Conservation (phyloP, 2,113 vertebrate species). For the Enhydra lutris region DNA sequence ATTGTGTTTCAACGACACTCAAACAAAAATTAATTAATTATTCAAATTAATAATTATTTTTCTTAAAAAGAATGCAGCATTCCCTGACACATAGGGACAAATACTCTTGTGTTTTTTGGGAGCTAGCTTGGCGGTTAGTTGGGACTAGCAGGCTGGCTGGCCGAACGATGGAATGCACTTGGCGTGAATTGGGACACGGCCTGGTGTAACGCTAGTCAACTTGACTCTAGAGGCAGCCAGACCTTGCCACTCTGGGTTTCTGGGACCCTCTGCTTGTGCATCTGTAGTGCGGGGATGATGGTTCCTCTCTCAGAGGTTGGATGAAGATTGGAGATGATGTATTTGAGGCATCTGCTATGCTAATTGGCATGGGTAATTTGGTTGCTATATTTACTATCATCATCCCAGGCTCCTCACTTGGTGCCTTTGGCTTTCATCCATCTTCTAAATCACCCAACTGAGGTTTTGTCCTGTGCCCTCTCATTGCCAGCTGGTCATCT, state of each 20-base stretch:
- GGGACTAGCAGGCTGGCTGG: not conserved
- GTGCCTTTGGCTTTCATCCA: not conserved
- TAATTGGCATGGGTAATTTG: not conserved
- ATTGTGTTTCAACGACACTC: not conserved
- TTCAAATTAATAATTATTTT: not conserved
- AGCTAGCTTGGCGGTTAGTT: not conserved
- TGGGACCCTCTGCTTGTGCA: not conserved
- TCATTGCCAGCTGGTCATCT: not conserved
- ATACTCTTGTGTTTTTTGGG: not conserved
- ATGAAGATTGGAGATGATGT: not conserved
- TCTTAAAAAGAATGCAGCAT: not conserved
- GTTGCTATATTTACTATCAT: conserved; percentile 15
- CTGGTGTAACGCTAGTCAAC: not conserved
- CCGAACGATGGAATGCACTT: not conserved
- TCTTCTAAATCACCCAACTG: not conserved
- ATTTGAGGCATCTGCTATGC: not conserved
- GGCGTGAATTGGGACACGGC: not conserved
- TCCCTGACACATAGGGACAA: not conserved
- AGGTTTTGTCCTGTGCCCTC: not conserved
- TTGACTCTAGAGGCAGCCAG: not conserved
- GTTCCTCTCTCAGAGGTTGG: not conserved
- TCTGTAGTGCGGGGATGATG: not conserved
- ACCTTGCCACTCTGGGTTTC: not conserved
- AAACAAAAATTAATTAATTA: not conserved
- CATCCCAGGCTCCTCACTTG: not conserved